Evolutionary conservation across 2,888 invertebrate species (phyloP), one percentile per base, ranked within the genome.

Genomic region (Sesia apiformis): DNA sequence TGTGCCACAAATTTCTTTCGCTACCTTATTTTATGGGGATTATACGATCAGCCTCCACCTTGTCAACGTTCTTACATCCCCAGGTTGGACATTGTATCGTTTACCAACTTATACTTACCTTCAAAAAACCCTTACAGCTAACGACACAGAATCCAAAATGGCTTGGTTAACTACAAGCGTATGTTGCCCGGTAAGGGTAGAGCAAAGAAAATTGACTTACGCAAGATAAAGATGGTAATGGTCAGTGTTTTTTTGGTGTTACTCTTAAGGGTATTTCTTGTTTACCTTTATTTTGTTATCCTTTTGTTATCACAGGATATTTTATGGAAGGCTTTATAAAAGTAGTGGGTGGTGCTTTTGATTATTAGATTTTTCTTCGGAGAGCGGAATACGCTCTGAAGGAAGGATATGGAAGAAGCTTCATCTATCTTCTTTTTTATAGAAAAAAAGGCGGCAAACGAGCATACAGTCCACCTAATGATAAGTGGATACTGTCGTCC

Each of bases 1-100:
- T 83, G 78, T 74, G 64, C 52, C 70, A 43, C 60, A 49, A 50
- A 65, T 64, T 73, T 78, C 70, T 77, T 76, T 66, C 66, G 73
- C 77, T 78, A 81, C 84, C 84, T 87, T 85, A 87, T 88, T 88
- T 88, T 86, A 88, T 85, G 85, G 71, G 85, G 81, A 86, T 86
- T 85, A 86, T 84, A 85, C 84, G 87, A 86, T 84, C 87, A 78
- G 79, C 78, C 70, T 80, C 83, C 76, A 88, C 87, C 87, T 88
- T 88, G 87, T 87, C 87, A 84, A 86, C 82, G 84, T 81, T 77
- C 78, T 76, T 80, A 77, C 76, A 80, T 76, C 78, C 79, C 78
- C 83, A 84, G 84, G 85, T 85, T 78, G 81, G 80, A 80, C 84
- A 83, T 74, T 76, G 80, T 77, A 69, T 70, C 67, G 62, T 58